Conservation (phyloP, 2,888 invertebrate species). For the Epistrophella euchroma region DNA sequence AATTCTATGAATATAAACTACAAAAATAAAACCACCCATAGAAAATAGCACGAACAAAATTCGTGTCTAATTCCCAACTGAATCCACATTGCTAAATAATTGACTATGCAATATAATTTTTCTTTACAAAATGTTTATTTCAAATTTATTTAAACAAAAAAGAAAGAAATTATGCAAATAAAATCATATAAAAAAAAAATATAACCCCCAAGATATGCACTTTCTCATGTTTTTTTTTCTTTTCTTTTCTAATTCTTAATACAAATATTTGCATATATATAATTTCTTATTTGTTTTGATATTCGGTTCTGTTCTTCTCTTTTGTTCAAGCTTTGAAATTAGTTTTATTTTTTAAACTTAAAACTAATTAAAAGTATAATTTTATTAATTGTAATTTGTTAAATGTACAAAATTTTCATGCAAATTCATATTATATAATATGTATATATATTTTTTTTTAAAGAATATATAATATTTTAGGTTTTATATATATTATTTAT, state of each 20-base stretch:
- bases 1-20: constrained; percentile 56
- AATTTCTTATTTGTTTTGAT: constrained; percentile 33
- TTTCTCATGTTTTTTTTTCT: constrained; percentile 29
- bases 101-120: constrained; percentile 66
- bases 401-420: constrained; percentile 52
- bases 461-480: constrained; percentile 46
- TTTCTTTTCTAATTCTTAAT: constrained; percentile 40
- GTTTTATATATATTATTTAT: constrained; percentile 35
- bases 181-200: constrained; percentile 52
- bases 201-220: constrained; percentile 63
- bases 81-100: constrained; percentile 69
- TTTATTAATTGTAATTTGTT: constrained; percentile 22
- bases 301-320: constrained; percentile 24
- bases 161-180: constrained; percentile 41
- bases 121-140: constrained; percentile 33
- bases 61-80: constrained; percentile 17
- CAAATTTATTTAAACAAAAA: constrained; percentile 15
- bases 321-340: constrained; percentile 35
- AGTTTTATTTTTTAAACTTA: constrained; percentile 46
- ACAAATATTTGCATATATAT: constrained; percentile 27
- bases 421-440: constrained; percentile 10
- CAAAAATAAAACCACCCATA: constrained; percentile 44
- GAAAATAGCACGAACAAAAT: constrained; percentile 1
- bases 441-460: constrained; percentile 20
- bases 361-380: constrained; percentile 43